These are phyloP conservation scores for Apocheima hispidaria DNA, from an alignment of 2,888 invertebrate species.

Conservation along the genomic window DNA sequence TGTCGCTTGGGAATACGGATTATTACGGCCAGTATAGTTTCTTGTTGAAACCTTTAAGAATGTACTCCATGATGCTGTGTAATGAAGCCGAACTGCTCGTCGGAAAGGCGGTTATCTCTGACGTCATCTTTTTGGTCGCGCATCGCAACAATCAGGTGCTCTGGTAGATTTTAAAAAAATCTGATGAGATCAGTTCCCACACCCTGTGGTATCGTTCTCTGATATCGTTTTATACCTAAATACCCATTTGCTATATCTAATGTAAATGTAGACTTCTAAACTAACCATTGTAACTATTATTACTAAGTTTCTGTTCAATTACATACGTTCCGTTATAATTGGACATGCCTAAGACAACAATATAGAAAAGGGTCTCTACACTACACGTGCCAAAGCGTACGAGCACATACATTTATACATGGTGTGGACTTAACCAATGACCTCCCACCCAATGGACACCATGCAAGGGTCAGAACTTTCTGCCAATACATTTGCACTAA, in stretches of 20 bases:
- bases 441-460: not conserved
- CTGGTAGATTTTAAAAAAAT: too few relatives aligned
- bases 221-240: too few relatives aligned
- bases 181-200: too few relatives aligned
- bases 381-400: constrained; percentile 18
- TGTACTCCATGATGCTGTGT: too few relatives aligned
- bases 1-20: too few relatives aligned
- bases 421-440: not conserved
- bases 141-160: too few relatives aligned
- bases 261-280: not conserved
- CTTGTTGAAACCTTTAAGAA: too few relatives aligned
- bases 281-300: not conserved
- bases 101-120: too few relatives aligned
- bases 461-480: not conserved
- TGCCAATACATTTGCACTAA: not conserved
- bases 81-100: too few relatives aligned
- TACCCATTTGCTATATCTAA: not conserved
- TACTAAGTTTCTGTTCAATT: constrained; percentile 7
- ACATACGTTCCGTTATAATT: constrained; percentile 22
- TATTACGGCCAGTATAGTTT: too few relatives aligned
- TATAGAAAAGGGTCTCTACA: constrained; percentile 8
- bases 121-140: too few relatives aligned
- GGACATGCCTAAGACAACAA: constrained; percentile 17
- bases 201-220: too few relatives aligned
- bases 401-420: not conserved